Evolutionary conservation across 2,888 invertebrate species (phyloP), one percentile per base, ranked within the genome.

Genomic region (Epirrhoe tristata): DNA sequence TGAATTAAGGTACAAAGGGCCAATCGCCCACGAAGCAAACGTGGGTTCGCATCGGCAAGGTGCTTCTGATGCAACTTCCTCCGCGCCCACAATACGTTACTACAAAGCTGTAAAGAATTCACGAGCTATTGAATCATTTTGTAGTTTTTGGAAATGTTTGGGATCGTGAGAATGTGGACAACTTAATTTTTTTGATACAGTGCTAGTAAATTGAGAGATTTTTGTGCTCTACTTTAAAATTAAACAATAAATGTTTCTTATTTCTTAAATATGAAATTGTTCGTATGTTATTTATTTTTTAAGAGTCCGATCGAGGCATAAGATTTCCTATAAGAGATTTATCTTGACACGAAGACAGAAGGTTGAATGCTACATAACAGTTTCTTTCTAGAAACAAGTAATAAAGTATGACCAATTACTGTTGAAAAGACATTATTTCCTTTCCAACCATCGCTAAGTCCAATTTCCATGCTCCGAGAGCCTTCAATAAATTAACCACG

Each of bases 31-130:
- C 80, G 71, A 66, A 72, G 78, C 82, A 79, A 73, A 81, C 84
- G 88, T 88, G 85, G 88, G 87, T 79, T 72, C 58, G 71, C 75
- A 77, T 76, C 74, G 73, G 78, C 76, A 80, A 84, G 85, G 81
- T 82, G 82, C 77, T 81, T 79, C 78, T 90, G 88, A 85, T 85
- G 90, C 89, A 90, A 90, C 87, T 84, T 90, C 89, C 89, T 87
- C 77, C 72, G 81, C 86, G 81, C 88, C 86, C 85, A 88, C 87
- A 67, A 72, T 60, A 52, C 72, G 79, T 75, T 78, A 77, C 74
- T 65, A 76, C 80, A 83, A 84, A 81, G 50, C 31, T 58, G 51
- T 63, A 81, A 79, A 75, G 79, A 59, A 66, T 62, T 60, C 62
- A 68, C 65, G 36, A 63, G 8, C 59, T 43, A 59, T 63, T 60